Evolutionary conservation across 2,888 invertebrate genomes (phyloP).

Genomic region (Crocallis elinguaria): DNA sequence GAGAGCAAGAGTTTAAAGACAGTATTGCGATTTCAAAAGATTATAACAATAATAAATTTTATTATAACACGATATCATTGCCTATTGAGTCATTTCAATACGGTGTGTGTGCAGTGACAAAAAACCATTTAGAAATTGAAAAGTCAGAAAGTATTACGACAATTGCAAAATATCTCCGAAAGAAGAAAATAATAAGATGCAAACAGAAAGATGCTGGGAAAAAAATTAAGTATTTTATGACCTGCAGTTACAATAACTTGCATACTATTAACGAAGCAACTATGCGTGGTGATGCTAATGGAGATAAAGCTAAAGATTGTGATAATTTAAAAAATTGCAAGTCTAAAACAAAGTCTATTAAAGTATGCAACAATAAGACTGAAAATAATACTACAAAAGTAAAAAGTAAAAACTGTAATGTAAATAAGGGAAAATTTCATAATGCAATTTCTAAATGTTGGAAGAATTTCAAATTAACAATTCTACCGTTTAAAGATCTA

Average conservation of each 20-base stretch:
- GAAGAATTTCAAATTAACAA: slow-evolving; percentile 38
- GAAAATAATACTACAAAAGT: background rate
- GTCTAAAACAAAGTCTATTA: background rate
- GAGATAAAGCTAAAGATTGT: background rate
- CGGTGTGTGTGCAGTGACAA: slow-evolving; percentile 15
- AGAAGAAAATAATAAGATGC: slow-evolving; percentile 11
- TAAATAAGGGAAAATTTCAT: slow-evolving; percentile 6
- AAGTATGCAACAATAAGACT: background rate
- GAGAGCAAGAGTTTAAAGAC: background rate
- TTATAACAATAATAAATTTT: background rate
- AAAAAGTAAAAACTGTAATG: slow-evolving; percentile 1
- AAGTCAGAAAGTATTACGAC: slow-evolving; percentile 1
- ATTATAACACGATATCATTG: background rate
- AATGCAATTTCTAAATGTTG: slow-evolving; percentile 36
- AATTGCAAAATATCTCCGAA: slow-evolving; percentile 14
- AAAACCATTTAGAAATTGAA: slow-evolving; percentile 9
- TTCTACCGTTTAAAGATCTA: slow-evolving; percentile 18
- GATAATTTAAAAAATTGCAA: background rate
- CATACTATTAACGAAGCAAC: background rate
- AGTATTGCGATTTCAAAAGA: background rate
- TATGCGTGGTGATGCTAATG: background rate
- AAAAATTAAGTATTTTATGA: slow-evolving; percentile 5
- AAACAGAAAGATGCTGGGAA: background rate
- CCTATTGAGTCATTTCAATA: background rate
- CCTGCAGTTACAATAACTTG: slow-evolving; percentile 4